phyloP scores from a whole-genome alignment of 2,797 vertebrate species.

The Lithobates pipiens region DNA sequence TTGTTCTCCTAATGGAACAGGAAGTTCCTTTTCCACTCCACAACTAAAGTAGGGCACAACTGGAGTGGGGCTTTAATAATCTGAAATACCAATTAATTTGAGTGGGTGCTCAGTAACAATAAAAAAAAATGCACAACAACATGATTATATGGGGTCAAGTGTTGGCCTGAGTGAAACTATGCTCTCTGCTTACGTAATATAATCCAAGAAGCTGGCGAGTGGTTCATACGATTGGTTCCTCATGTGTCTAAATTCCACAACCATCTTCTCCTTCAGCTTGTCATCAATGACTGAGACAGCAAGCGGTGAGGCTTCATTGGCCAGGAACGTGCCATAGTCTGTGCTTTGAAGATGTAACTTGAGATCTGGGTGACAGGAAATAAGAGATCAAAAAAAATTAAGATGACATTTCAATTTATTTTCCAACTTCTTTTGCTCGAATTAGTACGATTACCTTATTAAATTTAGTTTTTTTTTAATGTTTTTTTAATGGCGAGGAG shows the following conservation, averaged over 20 bases:
- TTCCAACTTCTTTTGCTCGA: too few species aligned
- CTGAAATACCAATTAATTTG: too few species aligned
- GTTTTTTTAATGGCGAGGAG: too few species aligned
- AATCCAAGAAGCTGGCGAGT: conserved; percentile 96
- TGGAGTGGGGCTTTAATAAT: too few species aligned
- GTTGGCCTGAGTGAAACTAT: background rate
- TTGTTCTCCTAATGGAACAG: too few species aligned
- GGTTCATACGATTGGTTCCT: conserved; percentile 98
- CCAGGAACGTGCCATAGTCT: conserved; percentile 97
- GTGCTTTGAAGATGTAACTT: conserved; percentile 98
- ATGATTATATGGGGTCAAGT: background rate
- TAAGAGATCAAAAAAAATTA: background rate
- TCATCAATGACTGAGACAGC: conserved; percentile 97
- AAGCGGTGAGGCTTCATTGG: conserved; percentile 95
- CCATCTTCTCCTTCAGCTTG: conserved; percentile 99
- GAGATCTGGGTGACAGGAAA: conserved; percentile 79
- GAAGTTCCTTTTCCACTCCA: too few species aligned
- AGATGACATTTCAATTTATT: too few species aligned
- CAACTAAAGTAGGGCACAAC: too few species aligned
- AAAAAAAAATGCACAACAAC: too few species aligned
- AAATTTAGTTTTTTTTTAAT: too few species aligned
- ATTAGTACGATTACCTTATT: too few species aligned
- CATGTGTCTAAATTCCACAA: conserved; percentile 98
- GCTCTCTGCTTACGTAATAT: conserved; percentile 87
- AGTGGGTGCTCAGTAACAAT: too few species aligned